Conservation (phyloP, 2,797 vertebrate species). For the Vespertilio murinus region DNA sequence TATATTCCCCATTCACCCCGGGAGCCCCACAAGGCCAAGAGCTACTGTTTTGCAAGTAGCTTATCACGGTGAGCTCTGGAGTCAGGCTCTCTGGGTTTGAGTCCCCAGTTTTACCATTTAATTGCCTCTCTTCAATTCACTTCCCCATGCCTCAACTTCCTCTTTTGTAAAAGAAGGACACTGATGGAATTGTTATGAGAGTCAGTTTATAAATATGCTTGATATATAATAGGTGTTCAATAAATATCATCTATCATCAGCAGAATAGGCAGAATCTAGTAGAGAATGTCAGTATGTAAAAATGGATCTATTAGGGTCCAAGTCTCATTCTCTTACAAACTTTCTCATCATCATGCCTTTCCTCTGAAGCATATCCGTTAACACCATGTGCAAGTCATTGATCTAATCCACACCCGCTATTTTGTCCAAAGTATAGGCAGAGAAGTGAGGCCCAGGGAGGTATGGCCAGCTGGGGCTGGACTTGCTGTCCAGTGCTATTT, state of each 20-base stretch:
- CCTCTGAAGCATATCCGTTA: neutral
- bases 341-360: neutral
- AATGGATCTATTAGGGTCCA: neutral
- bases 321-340: neutral
- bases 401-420: neutral
- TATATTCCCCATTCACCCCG: neutral
- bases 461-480: neutral
- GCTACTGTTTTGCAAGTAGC: neutral
- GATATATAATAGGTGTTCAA: neutral
- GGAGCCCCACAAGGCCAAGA: neutral
- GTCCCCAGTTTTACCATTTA: neutral
- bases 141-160: neutral
- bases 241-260: rapidly evolving
- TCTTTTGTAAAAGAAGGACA: neutral
- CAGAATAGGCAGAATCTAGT: neutral
- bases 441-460: neutral
- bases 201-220: neutral
- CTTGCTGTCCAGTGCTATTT: neutral
- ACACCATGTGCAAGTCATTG: neutral
- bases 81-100: neutral
- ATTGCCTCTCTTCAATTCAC: neutral
- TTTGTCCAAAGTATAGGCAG: neutral
- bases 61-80: neutral
- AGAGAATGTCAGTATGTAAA: neutral
- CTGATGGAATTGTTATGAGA: neutral